Evolutionary conservation across 2,797 vertebrate species (phyloP).

Genomic region (Rhinella marina): DNA sequence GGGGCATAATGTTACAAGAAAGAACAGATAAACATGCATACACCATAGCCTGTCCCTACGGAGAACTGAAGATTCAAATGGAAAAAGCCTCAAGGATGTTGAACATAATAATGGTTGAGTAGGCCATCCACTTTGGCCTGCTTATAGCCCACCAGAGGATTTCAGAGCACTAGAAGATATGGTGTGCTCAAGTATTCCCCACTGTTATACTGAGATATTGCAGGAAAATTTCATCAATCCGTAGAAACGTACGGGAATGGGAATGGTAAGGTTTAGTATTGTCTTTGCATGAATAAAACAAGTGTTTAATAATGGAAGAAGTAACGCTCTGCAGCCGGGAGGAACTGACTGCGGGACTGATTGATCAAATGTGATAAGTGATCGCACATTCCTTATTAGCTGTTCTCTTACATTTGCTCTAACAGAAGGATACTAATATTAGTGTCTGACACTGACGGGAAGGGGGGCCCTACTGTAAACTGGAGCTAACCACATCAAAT

Average conservation of each 20-base stretch:
- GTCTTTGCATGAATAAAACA: neutral
- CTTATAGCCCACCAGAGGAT: neutral
- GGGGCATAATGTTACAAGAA: neutral
- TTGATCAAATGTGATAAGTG: constrained; percentile 15
- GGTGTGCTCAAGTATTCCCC: neutral
- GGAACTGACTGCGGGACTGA: constrained; percentile 19
- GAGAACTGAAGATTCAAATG: neutral
- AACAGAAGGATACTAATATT: constrained; percentile 30
- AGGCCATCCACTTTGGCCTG: neutral
- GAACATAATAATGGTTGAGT: constrained; percentile 6
- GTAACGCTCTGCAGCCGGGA: neutral
- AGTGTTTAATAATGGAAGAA: constrained; percentile 17
- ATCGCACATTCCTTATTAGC: constrained; percentile 9
- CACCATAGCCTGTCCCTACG: neutral
- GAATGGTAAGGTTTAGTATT: neutral
- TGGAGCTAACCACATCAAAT: neutral
- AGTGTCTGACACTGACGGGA: neutral
- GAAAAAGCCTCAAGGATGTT: neutral
- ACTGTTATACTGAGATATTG: neutral
- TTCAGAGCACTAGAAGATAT: neutral
- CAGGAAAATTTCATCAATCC: neutral
- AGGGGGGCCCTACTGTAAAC: neutral
- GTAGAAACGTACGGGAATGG: neutral
- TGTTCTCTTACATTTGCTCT: constrained; percentile 26
- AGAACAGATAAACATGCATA: neutral